Evolutionary conservation across 2,888 invertebrate genomes (phyloP), one percentile per base, ranked within the genome.

Genomic region (Tetragonisca angustula): DNA sequence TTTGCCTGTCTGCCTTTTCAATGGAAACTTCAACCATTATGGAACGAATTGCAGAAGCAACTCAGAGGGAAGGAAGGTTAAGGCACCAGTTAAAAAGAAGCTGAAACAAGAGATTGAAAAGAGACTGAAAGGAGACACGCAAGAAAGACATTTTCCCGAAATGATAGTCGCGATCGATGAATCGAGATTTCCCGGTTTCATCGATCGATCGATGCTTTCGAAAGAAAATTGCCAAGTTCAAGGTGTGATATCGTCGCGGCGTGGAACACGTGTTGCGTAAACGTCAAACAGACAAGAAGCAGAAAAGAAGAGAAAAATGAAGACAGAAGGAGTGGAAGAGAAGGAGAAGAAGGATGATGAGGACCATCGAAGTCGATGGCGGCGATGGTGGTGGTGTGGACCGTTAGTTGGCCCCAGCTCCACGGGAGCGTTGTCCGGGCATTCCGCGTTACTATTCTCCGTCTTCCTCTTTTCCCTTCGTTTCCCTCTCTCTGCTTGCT

Each of bases 351-450:
- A 90, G 79, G 88, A 89, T 87, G 87, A 83, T 81, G 89, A 91
- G 88, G 88, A 87, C 85, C 84, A 89, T 86, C 85, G 87, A 84
- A 85, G 89, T 79, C 87, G 87, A 86, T 84, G 86, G 71, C 70
- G 62, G 64, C 52, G 76, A 81, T 92, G 90, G 94, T 92, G 93
- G 93, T 93, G 94, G 94, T 75, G 89, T 87, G 92, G 90, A 94
- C 94, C 94, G 94, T 94, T 94, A 94, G 93, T 93, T 94, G 94
- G 94, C 94, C 94, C 93, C 92, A 93, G 93, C 92, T 85, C 88
- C 88, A 90, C 93, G 94, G 94, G 94, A 94, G 90, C 94, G 94
- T 93, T 94, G 94, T 92, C 94, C 94, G 94, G 93, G 91, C 94
- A 93, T 88, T 87, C 91, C 88, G 91, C 89, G 89, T 88, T 89